Evolutionary conservation across 2,113 vertebrate species (phyloP).

Genomic region (Pipra filicauda): DNA sequence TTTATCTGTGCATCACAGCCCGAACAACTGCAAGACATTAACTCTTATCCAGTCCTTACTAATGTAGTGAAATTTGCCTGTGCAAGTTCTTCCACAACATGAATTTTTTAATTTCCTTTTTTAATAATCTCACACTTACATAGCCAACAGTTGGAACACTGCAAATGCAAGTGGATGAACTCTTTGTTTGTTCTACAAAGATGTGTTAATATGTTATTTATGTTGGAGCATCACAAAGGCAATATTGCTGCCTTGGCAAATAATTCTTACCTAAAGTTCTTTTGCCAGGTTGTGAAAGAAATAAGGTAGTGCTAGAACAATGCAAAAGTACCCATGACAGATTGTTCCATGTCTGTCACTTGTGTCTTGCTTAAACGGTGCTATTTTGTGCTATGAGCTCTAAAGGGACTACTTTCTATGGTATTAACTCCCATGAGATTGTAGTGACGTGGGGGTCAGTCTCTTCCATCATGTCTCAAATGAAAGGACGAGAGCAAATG

Average conservation of each 20-base stretch:
- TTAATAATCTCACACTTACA: neutral
- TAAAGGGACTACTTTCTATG: neutral
- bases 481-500: neutral
- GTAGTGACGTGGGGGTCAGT: neutral
- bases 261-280: neutral
- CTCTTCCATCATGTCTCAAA: neutral
- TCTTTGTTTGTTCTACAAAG: neutral
- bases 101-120: neutral
- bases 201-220: neutral
- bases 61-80: neutral
- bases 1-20: neutral
- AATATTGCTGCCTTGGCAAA: neutral
- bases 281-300: neutral
- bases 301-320: neutral
- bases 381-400: neutral
- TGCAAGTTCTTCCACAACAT: neutral
- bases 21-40: neutral
- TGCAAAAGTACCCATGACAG: neutral
- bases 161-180: neutral
- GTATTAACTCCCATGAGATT: neutral
- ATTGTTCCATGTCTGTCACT: neutral
- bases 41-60: neutral
- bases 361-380: neutral
- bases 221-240: neutral
- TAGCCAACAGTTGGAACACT: neutral